A percentile compares a stretch with the other conserved stretches of the same genome.
Evolutionary conservation across 2,888 invertebrate species (phyloP).

Genomic region (Ligdia adustata): DNA sequence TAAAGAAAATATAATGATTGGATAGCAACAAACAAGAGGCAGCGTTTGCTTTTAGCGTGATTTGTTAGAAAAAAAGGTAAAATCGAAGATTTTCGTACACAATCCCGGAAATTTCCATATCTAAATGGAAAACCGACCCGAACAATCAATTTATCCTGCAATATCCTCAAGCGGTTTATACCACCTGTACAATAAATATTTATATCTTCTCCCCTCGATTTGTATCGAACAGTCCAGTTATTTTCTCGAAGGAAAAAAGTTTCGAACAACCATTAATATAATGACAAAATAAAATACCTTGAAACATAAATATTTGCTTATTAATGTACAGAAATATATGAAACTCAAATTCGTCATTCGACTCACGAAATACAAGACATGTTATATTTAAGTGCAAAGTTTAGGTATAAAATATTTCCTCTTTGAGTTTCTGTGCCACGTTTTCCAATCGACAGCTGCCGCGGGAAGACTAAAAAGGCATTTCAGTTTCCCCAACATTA

Average conservation of each 20-base stretch:
- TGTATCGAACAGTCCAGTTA: conserved; percentile 61
- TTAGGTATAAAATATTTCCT: conserved; percentile 6
- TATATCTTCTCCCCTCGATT: conserved; percentile 75
- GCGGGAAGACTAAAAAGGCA: conserved; percentile 39
- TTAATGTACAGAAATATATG: too few relatives aligned
- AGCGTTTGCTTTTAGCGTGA: conserved; percentile 63
- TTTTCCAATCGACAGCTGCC: conserved; percentile 23
- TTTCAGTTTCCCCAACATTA: conserved; percentile 59
- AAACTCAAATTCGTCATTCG: neutral
- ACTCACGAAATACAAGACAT: neutral
- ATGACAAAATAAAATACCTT: conserved; percentile 15
- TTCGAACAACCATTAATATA: conserved; percentile 31
- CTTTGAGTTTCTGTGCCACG: neutral
- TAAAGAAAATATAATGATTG: conserved; percentile 39
- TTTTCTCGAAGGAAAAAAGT: conserved; percentile 50
- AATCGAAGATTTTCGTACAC: conserved; percentile 81
- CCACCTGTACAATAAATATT: conserved; percentile 84
- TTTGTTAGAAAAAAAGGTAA: conserved; percentile 74
- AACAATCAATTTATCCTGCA: conserved; percentile 84
- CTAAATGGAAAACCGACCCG: conserved; percentile 84
- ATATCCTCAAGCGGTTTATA: conserved; percentile 83
- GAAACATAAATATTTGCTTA: conserved; percentile 8
- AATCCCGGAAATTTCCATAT: conserved; percentile 83
- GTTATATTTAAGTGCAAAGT: too few relatives aligned
- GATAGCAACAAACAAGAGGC: conserved; percentile 46